phyloP scores from a whole-genome alignment of 53 echinoderm and acorn worm genomes.

The Luidia sarsii region DNA sequence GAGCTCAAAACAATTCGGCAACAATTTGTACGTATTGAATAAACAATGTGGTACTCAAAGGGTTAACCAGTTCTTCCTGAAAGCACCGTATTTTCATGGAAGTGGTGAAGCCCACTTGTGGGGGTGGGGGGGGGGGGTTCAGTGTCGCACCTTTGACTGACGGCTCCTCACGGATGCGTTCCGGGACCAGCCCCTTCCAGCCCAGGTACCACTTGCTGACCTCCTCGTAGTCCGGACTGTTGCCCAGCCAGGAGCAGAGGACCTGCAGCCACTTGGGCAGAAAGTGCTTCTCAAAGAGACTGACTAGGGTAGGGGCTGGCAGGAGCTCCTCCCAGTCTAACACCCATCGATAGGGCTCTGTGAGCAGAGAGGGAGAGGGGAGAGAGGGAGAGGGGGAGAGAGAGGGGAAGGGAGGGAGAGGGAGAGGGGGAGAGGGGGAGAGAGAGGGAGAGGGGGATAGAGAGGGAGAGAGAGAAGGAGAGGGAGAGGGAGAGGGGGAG shows the following conservation, averaged over 20 bases:
- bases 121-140: no score
- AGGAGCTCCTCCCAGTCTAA: slow-evolving; percentile 96
- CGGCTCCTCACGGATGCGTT: slow-evolving; percentile 72
- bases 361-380: not conserved
- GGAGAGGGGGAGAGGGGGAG: no score
- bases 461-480: no score
- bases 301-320: slow-evolving; percentile 78
- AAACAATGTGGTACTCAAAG: no score
- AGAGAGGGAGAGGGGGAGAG: not conserved
- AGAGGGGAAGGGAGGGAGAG: no score
- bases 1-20: no score
- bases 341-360: slow-evolving; percentile 98
- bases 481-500: no score
- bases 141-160: slow-evolving; percentile 67
- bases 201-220: slow-evolving; percentile 90
- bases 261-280: slow-evolving; percentile 98
- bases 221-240: slow-evolving; percentile 95
- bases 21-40: no score
- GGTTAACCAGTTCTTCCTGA: not conserved
- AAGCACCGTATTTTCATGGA: no score
- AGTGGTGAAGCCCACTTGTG: no score
- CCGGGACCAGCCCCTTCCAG: slow-evolving; percentile 91
- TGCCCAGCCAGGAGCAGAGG: slow-evolving; percentile 88
- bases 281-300: slow-evolving; percentile 92
- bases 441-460: no score